phyloP scores from a whole-genome alignment of 2,888 invertebrate genomes.

The Macaria notata region DNA sequence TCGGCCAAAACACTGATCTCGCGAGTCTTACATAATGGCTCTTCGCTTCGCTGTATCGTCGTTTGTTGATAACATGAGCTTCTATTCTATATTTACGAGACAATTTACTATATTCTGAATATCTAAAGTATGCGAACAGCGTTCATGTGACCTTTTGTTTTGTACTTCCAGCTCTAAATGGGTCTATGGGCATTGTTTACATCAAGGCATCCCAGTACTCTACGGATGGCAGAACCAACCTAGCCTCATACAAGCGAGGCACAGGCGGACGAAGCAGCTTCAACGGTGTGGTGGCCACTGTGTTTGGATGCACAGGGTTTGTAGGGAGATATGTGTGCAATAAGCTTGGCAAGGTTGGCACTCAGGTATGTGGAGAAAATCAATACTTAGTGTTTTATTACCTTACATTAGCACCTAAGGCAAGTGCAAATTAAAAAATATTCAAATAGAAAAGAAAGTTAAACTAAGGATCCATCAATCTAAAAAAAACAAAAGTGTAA shows the following conservation, averaged over 20 bases:
- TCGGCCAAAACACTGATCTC: conserved; percentile 23
- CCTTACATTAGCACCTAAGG: too few species aligned
- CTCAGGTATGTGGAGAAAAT: conserved; percentile 82
- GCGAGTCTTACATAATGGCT: conserved; percentile 67
- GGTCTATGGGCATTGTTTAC: conserved; percentile 69
- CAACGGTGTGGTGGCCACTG: conserved; percentile 98
- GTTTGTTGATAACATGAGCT: conserved; percentile 11
- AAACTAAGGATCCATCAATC: too few species aligned
- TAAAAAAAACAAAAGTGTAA: too few species aligned
- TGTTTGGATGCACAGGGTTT: conserved; percentile 96
- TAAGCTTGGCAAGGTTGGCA: conserved; percentile 92
- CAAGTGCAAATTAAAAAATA: background rate
- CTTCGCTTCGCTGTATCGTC: conserved; percentile 5
- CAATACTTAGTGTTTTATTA: background rate
- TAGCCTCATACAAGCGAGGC: conserved; percentile 88
- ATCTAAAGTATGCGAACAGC: background rate
- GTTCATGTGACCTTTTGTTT: background rate
- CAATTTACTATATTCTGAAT: too few species aligned
- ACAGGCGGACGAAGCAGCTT: conserved; percentile 97
- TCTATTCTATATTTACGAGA: background rate
- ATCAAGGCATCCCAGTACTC: conserved; percentile 78
- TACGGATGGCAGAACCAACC: conserved; percentile 80
- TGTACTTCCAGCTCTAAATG: conserved; percentile 62
- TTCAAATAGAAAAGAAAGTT: background rate
- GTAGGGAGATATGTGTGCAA: conserved; percentile 94